Evolutionary conservation across 2,113 vertebrate species (phyloP), one percentile per base, ranked within the genome.

Genomic region (Isurus oxyrinchus): DNA sequence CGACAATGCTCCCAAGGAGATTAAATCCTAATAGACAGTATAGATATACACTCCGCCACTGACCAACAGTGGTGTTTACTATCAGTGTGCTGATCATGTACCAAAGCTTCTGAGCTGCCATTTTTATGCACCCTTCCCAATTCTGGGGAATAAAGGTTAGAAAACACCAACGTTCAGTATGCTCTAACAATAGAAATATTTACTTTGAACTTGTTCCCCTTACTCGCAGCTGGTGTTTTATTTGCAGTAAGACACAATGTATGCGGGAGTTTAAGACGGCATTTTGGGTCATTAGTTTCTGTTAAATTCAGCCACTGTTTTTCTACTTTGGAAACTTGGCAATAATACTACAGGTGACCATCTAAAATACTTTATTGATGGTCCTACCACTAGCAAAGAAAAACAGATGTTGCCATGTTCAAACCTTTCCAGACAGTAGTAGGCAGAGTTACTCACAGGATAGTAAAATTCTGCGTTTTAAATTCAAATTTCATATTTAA

Each of bases 131-230:
- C 69, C 69, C 69, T 72, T 72, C 69, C 69, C 27, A 72, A 25
- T 72, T 31, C 6, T 27, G 69, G 5, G 69, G 69, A 72, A 27
- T 27, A 25, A 31, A 66, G 27, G 67, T 8, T 7, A 72, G 69
- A 72, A 72, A 72, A 72, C 69, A 72, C 69, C 69, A 61, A 72
- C 7, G 69, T 31, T 72, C 69, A 72, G 0, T n/a, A 63, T 27
- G 61, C n/a, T 94, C 57, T 27, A 96, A 13, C 69, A n/a, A 96
- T 76, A 96, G 76, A 79, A 55, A 61, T 63, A 49, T 66, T 69
- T 53, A 40, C 40, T 96, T 27, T 72, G 69, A 96, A 96, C 44
- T 49, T 96, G 95, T 96, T 76, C 53, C 79, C 67, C 69, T 96
- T 96, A 69, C 76, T 96, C 72, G 76, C 27, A 49, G 10, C 31